A percentile compares a stretch with the other conserved stretches of the same genome.
phyloP scores from a whole-genome alignment of 2,888 invertebrate species.

The Steinernema scapterisci region DNA sequence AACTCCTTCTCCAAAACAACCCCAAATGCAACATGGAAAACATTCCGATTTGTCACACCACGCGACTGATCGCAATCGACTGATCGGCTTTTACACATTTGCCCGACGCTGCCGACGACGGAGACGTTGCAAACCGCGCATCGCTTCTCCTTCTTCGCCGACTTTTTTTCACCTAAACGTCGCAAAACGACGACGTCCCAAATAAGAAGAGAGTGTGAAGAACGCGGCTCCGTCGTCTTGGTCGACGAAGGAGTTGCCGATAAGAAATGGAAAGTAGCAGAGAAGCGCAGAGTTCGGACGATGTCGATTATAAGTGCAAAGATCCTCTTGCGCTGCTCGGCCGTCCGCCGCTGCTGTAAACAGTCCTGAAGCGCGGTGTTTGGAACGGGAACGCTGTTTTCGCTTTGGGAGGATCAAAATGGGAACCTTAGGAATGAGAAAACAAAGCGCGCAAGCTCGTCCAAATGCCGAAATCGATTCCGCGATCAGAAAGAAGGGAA shows the following conservation, averaged over 20 bases:
- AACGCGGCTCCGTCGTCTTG: conserved; percentile 1
- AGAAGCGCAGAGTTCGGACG: neutral
- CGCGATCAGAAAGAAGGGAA: neutral
- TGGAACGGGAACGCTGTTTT: no score
- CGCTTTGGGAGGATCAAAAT: no score
- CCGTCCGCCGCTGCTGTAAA: neutral
- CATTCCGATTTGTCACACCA: no score
- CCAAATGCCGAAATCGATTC: conserved; percentile 10
- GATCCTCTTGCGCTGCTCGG: neutral
- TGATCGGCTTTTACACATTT: no score
- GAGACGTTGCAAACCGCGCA: neutral
- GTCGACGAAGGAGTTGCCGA: neutral
- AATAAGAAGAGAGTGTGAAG: conserved; percentile 12
- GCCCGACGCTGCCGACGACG: no score
- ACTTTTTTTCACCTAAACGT: neutral
- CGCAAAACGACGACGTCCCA: neutral
- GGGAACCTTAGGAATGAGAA: no score
- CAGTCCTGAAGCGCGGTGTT: neutral
- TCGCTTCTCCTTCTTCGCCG: neutral
- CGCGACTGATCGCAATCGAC: no score
- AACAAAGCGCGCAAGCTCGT: neutral
- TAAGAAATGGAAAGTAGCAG: conserved; percentile 5
- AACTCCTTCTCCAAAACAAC: no score
- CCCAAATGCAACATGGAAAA: no score
- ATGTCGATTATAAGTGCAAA: conserved; percentile 28